Conservation (phyloP, 1,140 invertebrate genomes). For the Scaptodrosophila lebanonensis region DNA sequence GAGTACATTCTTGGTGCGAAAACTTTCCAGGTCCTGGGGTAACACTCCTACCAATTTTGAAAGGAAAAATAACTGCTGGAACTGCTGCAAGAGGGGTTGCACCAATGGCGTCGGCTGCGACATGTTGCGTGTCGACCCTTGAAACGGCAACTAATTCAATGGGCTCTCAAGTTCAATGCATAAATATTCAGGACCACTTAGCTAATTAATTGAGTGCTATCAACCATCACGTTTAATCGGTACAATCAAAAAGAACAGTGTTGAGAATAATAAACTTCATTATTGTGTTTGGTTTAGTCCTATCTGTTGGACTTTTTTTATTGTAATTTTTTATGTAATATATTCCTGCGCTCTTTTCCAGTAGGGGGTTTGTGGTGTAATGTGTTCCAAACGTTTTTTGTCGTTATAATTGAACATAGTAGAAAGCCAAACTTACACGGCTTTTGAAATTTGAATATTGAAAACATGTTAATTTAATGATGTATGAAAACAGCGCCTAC, state of each 20-base stretch:
- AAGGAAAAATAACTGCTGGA: slow-evolving; percentile 58
- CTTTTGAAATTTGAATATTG: slow-evolving; percentile 21
- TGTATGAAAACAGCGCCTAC: neutral
- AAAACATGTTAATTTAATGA: slow-evolving; percentile 8
- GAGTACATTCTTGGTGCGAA: slow-evolving; percentile 44
- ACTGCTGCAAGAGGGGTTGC: slow-evolving; percentile 57
- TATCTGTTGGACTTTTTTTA: slow-evolving; percentile 4
- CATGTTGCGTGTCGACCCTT: slow-evolving; percentile 25
- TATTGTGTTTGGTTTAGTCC: slow-evolving; percentile 1
- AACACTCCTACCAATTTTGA: slow-evolving; percentile 62
- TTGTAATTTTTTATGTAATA: slow-evolving; percentile 6
- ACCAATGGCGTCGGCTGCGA: slow-evolving; percentile 37
- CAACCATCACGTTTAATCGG: slow-evolving; percentile 38
- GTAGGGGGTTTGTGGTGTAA: too few relatives aligned
- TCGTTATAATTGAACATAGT: slow-evolving; percentile 3
- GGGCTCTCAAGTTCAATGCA: slow-evolving; percentile 9
- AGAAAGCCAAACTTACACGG: slow-evolving; percentile 19
- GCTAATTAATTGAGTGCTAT: slow-evolving; percentile 51
- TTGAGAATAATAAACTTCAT: slow-evolving; percentile 10
- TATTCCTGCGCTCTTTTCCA: too few relatives aligned
- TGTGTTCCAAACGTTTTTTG: slow-evolving; percentile 9
- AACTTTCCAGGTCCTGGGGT: slow-evolving; percentile 56
- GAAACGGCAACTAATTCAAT: slow-evolving; percentile 13
- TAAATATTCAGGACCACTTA: neutral
- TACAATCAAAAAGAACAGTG: slow-evolving; percentile 50